Evolutionary conservation across 2,888 invertebrate genomes (phyloP), one percentile per base, ranked within the genome.

Genomic region (Polyommatus icarus): DNA sequence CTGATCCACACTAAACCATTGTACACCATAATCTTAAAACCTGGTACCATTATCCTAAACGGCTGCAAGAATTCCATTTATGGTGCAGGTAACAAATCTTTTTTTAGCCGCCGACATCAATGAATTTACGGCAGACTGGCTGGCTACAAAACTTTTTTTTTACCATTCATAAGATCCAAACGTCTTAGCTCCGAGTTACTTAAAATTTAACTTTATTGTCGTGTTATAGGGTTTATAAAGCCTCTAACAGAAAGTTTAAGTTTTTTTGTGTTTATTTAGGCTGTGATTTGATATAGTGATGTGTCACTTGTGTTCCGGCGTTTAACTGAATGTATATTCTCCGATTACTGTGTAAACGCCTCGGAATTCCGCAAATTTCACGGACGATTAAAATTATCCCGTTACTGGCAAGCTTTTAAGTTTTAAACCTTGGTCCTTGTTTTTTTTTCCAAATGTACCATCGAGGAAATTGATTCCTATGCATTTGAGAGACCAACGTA

Each of bases 51-150:
- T 67, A 67, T 67, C 67, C 32, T 67, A 67, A 67, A 67, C 67
- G 67, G 67, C 67, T 67, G 67, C 67, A 67, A 67, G 67, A 67
- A 72, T 72, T 72, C 20, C 72, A 18, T 75, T 18, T 50, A 73
- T 46, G 12, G 73, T 46, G 10, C 75, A 75, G 75, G 75, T 75
- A 75, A 75, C 75, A 50, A 73, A 73, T 73, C 40, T 73, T 85
- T 90, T 90, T 88, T 86, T 83, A 77, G 82, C 84, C 85, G 83
- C 79, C 84, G 84, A 81, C 87, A 67, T 90, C 88, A 91, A 91
- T 92, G 91, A 85, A 89, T 90, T 91, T 91, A 92, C 91, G 91
- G 86, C 90, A 93, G 93, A 93, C 93, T 86, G 85, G 84, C 87
- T 84, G 93, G 91, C 91, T 87, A 90, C 91, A 91, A 90, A 91